These are phyloP conservation scores for Dorcus hopei DNA, from an alignment of 2,888 invertebrate species.

Conservation along the genomic window DNA sequence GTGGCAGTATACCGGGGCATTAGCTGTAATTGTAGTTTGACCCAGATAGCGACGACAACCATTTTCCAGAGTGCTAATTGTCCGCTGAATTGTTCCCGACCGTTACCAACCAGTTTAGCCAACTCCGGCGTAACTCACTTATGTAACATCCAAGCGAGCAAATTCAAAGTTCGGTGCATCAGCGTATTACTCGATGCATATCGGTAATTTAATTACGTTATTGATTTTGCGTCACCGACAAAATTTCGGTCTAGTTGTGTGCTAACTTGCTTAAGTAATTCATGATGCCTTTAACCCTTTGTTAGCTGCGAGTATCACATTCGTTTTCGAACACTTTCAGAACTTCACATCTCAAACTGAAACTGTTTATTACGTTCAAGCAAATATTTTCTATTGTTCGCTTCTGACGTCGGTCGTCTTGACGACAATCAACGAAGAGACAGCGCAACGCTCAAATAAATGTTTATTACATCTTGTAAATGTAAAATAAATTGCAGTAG, in stretches of 20 bases:
- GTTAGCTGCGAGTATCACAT: too few species aligned
- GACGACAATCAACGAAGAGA: too few species aligned
- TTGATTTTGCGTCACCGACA: not conserved
- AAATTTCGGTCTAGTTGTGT: not conserved
- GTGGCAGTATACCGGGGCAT: conserved; percentile 13
- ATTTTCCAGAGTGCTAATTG: conserved; percentile 15
- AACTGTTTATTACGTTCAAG: too few species aligned
- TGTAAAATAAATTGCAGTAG: too few species aligned
- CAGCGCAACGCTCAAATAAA: too few species aligned
- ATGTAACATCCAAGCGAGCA: not conserved
- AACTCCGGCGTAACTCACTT: conserved; percentile 10
- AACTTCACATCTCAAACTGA: too few species aligned
- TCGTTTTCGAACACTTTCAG: too few species aligned
- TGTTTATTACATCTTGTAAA: too few species aligned
- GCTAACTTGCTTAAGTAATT: too few species aligned
- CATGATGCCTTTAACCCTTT: too few species aligned
- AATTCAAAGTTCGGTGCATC: conserved; percentile 1
- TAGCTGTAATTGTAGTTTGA: conserved; percentile 23
- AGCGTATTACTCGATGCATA: conserved; percentile 2
- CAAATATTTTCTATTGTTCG: too few species aligned
- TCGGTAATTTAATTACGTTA: conserved; percentile 2
- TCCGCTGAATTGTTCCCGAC: conserved; percentile 8
- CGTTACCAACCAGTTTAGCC: not conserved
- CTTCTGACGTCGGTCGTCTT: too few species aligned
- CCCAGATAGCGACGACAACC: conserved; percentile 19